Conservation (phyloP, 1,140 invertebrate genomes). For the Drosophila obscura region DNA sequence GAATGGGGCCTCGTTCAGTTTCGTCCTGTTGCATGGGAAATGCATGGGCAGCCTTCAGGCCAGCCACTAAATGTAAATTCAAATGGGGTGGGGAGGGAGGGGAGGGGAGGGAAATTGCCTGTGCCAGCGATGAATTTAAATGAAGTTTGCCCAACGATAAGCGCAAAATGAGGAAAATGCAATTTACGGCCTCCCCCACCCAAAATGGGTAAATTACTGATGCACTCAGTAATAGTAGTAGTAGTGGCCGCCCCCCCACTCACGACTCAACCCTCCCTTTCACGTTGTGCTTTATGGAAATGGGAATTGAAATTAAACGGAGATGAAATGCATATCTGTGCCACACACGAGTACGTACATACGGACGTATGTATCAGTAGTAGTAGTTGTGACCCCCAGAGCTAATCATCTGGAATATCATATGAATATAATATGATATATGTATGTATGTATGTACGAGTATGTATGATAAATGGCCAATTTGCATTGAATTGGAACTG, state of each 20-base stretch:
- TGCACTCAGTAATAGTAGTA: background rate
- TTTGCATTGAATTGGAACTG: slow-evolving; percentile 31
- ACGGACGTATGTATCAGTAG: no score
- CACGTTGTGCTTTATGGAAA: slow-evolving; percentile 6
- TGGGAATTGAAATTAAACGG: slow-evolving; percentile 12
- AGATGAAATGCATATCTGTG: no score
- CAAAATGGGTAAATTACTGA: slow-evolving; percentile 46
- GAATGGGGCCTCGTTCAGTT: slow-evolving; percentile 29
- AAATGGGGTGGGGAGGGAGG: slow-evolving; percentile 12
- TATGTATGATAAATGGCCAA: slow-evolving; percentile 27
- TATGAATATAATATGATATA: background rate
- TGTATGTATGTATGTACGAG: slow-evolving; percentile 8
- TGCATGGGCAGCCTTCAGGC: background rate
- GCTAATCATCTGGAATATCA: slow-evolving; percentile 6
- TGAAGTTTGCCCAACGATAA: slow-evolving; percentile 31
- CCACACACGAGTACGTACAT: no score
- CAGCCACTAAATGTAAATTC: slow-evolving; percentile 28
- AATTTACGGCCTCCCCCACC: slow-evolving; percentile 18
- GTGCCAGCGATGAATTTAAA: slow-evolving; percentile 47
- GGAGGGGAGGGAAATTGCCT: slow-evolving; percentile 22
- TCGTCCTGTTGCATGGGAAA: slow-evolving; percentile 14
- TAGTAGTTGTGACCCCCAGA: no score
- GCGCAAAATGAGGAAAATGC: slow-evolving; percentile 32
- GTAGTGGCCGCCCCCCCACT: background rate
- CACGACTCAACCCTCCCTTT: background rate